Evolutionary conservation across 2,113 vertebrate species (phyloP), one percentile per base, ranked within the genome.

Genomic region (Mungos mungo): DNA sequence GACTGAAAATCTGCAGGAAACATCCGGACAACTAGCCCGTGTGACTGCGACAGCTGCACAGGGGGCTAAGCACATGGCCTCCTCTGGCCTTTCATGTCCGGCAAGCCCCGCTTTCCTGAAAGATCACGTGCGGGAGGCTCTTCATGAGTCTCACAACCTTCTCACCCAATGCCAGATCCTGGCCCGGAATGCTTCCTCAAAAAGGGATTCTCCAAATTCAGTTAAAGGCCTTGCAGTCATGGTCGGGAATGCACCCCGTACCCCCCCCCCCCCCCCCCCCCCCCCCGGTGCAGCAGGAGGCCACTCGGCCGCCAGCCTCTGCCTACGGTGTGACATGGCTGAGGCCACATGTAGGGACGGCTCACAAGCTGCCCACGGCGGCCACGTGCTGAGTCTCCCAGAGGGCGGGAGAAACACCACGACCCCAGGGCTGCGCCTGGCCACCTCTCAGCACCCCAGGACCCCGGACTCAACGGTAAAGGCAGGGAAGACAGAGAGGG

Each of bases 301-400:
- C 38, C 35, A 4, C 9, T 3, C 0, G 1, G n/a, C 50, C 21
- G 33, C 60, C 45, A 21, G 54, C 27, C 18, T 7, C 47, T 47
- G 27, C 50, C 38, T 1, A 15, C 18, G 23, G 52, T 1, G 41
- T 41, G 25, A 79, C 38, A 15, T 0, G 0, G 50, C 23, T 1
- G 45, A 50, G 79, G 31, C 84, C 77, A 29, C 83, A 11, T 3
- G 27, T 2, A 9, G 68, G 19, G 33, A 38, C 60, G 7, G 57
- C 7, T 25, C 8, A 27, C 21, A 16, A 50, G 65, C 63, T 27
- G 18, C 31, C n/a, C 41, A 15, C 33, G 45, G 50, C 8, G 12
- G 31, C 80, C 72, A 60, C 47, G 4, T 3, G 38, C 31, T 1
- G 35, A 15, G 83, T 80, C 79, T 95, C 38, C 85, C 31, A 76